These are phyloP conservation scores for Piprites chloris DNA, from an alignment of 2,113 vertebrate species.

Conservation along the genomic window DNA sequence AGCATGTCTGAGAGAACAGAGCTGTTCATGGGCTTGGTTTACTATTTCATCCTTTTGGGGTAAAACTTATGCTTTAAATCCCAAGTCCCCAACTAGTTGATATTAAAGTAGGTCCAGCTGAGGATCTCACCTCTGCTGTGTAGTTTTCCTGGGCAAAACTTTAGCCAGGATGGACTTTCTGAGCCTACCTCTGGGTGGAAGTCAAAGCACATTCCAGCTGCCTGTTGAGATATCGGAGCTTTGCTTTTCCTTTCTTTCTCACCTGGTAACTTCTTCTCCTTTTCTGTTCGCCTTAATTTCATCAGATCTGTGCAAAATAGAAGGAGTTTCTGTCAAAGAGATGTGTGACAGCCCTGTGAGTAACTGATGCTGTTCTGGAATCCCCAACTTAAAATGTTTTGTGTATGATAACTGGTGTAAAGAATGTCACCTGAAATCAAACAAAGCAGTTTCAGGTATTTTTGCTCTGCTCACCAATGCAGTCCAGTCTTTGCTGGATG, in stretches of 20 bases:
- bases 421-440: background rate
- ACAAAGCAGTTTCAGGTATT: background rate
- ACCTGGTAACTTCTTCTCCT: background rate
- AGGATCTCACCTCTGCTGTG: background rate
- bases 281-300: conserved; percentile 73
- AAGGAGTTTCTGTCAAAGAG: background rate
- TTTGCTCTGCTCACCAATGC: conserved; percentile 72
- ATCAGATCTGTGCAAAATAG: conserved; percentile 77
- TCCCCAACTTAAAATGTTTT: background rate
- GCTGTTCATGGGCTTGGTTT: background rate
- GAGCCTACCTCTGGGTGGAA: conserved; percentile 82
- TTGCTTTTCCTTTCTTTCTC: conserved; percentile 69
- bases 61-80: background rate
- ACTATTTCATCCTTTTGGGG: background rate
- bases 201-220: conserved; percentile 86
- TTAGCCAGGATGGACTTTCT: background rate
- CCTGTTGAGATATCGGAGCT: conserved; percentile 69
- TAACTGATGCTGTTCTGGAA: background rate
- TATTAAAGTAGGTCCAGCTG: background rate
- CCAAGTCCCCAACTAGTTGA: background rate
- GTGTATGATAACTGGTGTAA: background rate
- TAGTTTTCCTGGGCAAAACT: background rate
- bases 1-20: fast-evolving
- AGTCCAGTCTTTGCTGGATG: conserved; percentile 79
- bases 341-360: background rate